Conservation (phyloP, 2,888 invertebrate genomes). For the Anoncus sp. region DNA sequence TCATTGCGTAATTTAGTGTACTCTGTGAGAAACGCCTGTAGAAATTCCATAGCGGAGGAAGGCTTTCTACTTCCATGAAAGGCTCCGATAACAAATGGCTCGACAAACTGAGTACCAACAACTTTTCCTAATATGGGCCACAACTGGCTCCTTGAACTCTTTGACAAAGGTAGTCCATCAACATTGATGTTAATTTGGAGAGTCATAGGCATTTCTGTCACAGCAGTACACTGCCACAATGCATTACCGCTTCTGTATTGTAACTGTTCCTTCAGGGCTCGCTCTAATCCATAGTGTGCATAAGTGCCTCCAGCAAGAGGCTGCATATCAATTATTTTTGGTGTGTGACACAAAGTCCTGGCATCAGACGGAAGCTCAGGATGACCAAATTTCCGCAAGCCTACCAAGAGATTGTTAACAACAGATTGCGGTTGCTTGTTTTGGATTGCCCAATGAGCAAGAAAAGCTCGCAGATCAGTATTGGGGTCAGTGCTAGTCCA, state of each 20-base stretch:
- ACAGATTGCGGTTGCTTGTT: slow-evolving; percentile 21
- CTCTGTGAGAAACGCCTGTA: slow-evolving; percentile 30
- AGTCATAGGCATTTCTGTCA: not conserved
- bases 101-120: not conserved
- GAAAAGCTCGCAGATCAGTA: not conserved
- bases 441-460: not conserved
- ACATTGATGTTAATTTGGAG: slow-evolving; percentile 20
- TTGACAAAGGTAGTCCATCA: slow-evolving; percentile 43
- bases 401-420: slow-evolving; percentile 21
- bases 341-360: slow-evolving; percentile 34
- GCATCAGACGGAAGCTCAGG: slow-evolving; percentile 35
- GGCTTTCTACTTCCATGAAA: slow-evolving; percentile 40
- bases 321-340: slow-evolving; percentile 19
- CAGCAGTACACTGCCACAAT: not conserved
- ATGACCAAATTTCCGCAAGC: slow-evolving; percentile 34
- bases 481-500: not conserved
- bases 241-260: not conserved
- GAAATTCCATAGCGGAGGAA: slow-evolving; percentile 17
- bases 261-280: slow-evolving; percentile 21
- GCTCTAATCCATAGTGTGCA: slow-evolving; percentile 32
- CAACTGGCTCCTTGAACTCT: slow-evolving; percentile 19
- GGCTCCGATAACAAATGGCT: slow-evolving; percentile 28
- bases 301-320: slow-evolving; percentile 7
- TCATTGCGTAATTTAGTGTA: slow-evolving; percentile 10
- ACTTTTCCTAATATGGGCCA: slow-evolving; percentile 40